These are phyloP conservation scores for Tinea semifulvella DNA, from an alignment of 2,888 invertebrate species.

Conservation along the genomic window DNA sequence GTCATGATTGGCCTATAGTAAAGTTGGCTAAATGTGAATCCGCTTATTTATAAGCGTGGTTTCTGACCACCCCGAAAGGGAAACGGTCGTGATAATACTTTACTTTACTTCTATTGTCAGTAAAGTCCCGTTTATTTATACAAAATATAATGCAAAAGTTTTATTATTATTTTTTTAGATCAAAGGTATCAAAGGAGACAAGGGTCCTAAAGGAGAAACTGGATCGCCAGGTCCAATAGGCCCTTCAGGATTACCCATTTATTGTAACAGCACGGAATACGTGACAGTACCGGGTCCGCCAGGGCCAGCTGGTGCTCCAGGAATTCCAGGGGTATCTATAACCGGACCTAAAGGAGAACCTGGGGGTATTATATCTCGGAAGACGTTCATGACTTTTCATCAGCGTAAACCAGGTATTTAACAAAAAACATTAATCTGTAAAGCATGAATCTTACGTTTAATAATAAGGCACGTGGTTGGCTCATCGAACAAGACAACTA, in stretches of 20 bases:
- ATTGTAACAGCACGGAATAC: not conserved
- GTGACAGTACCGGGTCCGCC: slow-evolving; percentile 29
- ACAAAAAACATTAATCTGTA: too few species aligned
- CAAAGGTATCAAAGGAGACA: slow-evolving; percentile 3
- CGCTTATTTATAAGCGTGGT: too few species aligned
- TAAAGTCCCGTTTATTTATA: too few species aligned
- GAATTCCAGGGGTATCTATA: slow-evolving; percentile 23
- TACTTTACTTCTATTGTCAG: too few species aligned
- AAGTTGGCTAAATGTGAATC: too few species aligned
- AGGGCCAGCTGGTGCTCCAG: slow-evolving; percentile 30
- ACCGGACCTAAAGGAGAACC: slow-evolving; percentile 45
- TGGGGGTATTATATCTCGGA: slow-evolving; percentile 24
- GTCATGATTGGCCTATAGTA: too few species aligned
- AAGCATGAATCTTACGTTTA: too few species aligned
- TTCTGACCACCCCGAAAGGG: too few species aligned
- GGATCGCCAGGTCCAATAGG: slow-evolving; percentile 26
- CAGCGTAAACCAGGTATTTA: slow-evolving; percentile 9
- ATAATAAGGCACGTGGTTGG: too few species aligned
- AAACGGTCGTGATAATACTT: too few species aligned
- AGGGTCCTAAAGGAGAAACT: not conserved
- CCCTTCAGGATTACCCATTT: slow-evolving; percentile 26
- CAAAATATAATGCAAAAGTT: too few species aligned
- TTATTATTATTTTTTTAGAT: not conserved
- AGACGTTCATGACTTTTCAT: slow-evolving; percentile 15
- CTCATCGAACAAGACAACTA: too few species aligned